Percentiles rank a stretch among this genome's conserved stretches.
Conservation (phyloP, 1,140 invertebrate genomes). For the Aplysia californica region DNA sequence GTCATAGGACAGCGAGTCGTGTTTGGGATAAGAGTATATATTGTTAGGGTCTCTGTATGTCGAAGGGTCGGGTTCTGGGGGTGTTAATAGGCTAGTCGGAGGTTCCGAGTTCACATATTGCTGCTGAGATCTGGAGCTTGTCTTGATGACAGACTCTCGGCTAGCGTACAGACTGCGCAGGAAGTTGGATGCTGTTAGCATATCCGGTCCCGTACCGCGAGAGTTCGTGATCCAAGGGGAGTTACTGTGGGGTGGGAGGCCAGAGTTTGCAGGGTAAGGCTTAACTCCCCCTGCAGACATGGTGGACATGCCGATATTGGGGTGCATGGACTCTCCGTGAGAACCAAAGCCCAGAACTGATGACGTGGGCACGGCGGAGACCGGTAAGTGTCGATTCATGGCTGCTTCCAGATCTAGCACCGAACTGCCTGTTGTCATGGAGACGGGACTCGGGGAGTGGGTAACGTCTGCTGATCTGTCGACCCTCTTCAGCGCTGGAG, state of each 20-base stretch:
- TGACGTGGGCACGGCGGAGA: neutral
- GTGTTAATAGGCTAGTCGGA: constrained; percentile 19
- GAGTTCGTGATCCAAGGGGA: constrained; percentile 77
- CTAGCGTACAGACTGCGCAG: constrained; percentile 91
- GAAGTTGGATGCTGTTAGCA: constrained; percentile 84
- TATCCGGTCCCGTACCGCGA: constrained; percentile 63
- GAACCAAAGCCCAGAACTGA: neutral
- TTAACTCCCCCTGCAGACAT: neutral
- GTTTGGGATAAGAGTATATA: constrained; percentile 9
- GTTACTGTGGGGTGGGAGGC: neutral
- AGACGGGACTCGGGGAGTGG: neutral
- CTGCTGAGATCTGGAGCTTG: constrained; percentile 73
- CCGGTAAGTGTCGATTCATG: constrained; percentile 94
- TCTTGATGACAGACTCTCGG: constrained; percentile 92
- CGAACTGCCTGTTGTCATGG: constrained; percentile 68
- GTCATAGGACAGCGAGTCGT: neutral
- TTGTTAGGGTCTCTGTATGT: constrained; percentile 9
- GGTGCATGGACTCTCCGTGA: neutral
- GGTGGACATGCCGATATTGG: neutral
- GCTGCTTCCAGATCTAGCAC: constrained; percentile 94
- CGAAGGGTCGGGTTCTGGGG: constrained; percentile 15
- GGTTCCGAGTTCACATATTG: constrained; percentile 9
- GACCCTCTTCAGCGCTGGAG: neutral
- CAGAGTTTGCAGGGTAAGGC: neutral
- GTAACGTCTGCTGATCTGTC: neutral